A percentile compares a stretch with the other conserved stretches of the same genome.
phyloP scores from a whole-genome alignment of 2,888 invertebrate species.

The Himalopsyche tibetana region DNA sequence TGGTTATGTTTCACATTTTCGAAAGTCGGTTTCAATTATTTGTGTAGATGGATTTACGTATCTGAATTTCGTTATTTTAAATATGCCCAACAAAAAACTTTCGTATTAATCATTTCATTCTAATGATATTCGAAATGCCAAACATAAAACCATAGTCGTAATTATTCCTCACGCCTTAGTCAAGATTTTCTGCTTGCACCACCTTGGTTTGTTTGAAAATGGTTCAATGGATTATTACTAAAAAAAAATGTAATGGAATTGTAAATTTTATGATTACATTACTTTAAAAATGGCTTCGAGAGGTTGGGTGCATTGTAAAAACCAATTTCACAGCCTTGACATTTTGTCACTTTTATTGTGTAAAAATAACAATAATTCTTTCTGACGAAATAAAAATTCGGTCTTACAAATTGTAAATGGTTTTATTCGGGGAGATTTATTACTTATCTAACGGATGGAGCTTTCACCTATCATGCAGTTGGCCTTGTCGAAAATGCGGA shows the following conservation, averaged over 20 bases:
- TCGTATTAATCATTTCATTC: background rate
- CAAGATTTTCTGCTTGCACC: no score
- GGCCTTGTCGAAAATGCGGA: background rate
- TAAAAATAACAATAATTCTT: constrained; percentile 23
- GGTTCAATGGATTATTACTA: background rate
- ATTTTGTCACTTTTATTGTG: constrained; percentile 30
- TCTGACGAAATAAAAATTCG: background rate
- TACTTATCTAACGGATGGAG: background rate
- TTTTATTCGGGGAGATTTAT: constrained; percentile 13
- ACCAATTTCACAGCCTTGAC: constrained; percentile 28
- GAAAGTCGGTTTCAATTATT: no score
- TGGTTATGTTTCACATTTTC: no score
- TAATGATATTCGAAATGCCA: background rate
- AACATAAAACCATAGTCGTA: no score
- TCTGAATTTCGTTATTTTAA: no score
- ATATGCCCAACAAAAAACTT: background rate
- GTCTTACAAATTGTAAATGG: constrained; percentile 17
- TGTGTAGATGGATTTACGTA: no score
- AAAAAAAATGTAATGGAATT: constrained; percentile 3
- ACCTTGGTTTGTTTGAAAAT: no score
- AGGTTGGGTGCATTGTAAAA: constrained; percentile 25
- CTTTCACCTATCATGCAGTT: background rate
- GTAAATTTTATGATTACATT: constrained; percentile 6
- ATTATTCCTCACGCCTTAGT: no score
- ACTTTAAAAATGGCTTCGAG: background rate